Base-by-base conservation (phyloP, 2,113 vertebrate genomes). In the Leuciscus idus region DNA sequence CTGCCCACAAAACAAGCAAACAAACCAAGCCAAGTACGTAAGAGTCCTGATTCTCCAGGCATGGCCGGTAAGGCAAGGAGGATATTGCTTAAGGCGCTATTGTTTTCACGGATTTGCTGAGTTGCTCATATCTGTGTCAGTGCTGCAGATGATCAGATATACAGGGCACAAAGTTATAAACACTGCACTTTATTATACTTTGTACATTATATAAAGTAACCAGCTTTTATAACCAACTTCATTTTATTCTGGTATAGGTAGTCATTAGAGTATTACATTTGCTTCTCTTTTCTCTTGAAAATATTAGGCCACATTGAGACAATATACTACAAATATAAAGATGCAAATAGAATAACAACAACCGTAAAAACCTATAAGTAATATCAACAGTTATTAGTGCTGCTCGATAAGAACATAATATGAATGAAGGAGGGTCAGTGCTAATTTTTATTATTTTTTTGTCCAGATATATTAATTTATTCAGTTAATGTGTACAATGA, bases 1-100 rank as follows among this genome's bases (percentile, higher is more conserved):
- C 68, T 43, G 30, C 81, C 77, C 48, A 36, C 43, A 43, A 87
- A 64, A 52, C 48, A 76, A 83, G n/a, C 77, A 79, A 84, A 86
- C 52, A 84, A 17, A 64, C 10, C 21, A 39, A 33, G 81, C 26
- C 26, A 61, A 46, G 61, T 84, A 75, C 48, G 46, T 76, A 75
- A 81, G 13, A 74, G 17, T 80, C 77, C 55, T 62, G 55, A 80
- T 78, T 78, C 28, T 26, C 8, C 21, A 59, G 46, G 46, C 61
- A 13, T 28, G 23, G 70, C 23, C 28, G 1, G 7, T 30, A 11
- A 72, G 68, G 50, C 55, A 59, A 84, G 13, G 23, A 43, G 82
- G 82, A 84, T 84, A 84, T 73, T 57, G 68, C 82, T 59, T 59
- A 84, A 84, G 80, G 2, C 50, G 8, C 50, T 59, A 59, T 84